phyloP scores from a whole-genome alignment of 2,113 vertebrate genomes.

The Pangasianodon gigas region DNA sequence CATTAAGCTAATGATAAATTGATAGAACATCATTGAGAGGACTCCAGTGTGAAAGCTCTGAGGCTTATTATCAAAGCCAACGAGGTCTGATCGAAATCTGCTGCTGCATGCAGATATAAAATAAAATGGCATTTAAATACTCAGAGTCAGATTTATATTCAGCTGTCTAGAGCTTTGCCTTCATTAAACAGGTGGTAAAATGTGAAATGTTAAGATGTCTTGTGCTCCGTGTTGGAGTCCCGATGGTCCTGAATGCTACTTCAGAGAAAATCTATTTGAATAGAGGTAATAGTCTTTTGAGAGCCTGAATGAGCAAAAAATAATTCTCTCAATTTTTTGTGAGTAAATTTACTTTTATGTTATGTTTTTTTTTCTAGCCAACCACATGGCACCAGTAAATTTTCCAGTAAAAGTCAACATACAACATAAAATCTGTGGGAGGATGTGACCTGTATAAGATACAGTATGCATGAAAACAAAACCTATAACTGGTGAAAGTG shows the following conservation, averaged over 20 bases:
- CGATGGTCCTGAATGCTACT: not conserved
- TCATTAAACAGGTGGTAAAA: conserved; percentile 39
- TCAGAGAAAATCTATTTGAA: not conserved
- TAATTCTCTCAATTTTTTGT: not conserved
- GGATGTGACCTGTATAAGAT: not conserved
- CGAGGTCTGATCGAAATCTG: conserved; percentile 51
- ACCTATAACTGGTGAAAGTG: not conserved
- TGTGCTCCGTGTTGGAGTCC: not conserved
- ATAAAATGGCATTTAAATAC: conserved; percentile 53
- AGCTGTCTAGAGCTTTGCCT: conserved; percentile 32
- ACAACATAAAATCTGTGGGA: not conserved
- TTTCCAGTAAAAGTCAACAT: not conserved
- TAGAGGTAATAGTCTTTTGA: not conserved
- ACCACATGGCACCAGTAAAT: not conserved
- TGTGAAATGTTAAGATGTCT: conserved; percentile 15
- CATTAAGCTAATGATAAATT: conserved; percentile 50
- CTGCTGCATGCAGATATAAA: conserved; percentile 52
- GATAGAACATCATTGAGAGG: conserved; percentile 44
- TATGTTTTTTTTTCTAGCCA: not conserved
- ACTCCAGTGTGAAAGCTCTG: conserved; percentile 34
- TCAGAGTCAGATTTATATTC: conserved; percentile 40
- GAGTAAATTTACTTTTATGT: not conserved
- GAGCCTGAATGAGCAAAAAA: not conserved
- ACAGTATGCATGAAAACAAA: not conserved
- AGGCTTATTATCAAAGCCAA: conserved; percentile 46